Evolutionary conservation across 2,888 invertebrate species (phyloP).

Genomic region (Venustoraphidia nigricollis): DNA sequence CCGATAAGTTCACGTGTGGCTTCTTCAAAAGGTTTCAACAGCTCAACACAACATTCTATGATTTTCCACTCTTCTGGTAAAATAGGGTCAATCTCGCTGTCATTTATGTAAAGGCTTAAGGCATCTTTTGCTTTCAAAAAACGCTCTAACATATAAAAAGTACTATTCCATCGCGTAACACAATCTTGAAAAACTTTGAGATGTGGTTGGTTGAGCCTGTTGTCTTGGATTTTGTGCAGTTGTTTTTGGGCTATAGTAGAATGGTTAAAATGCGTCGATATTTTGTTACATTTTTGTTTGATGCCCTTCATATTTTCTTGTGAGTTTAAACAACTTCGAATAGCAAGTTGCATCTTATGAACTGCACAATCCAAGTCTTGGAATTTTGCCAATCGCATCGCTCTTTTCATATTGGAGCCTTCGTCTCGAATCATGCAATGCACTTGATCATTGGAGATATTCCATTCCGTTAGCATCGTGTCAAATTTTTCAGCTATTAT

Average conservation of each 20-base stretch:
- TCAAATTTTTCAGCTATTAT: constrained; percentile 15
- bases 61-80: no score
- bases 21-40: no score
- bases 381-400: constrained; percentile 10
- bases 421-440: constrained; percentile 17
- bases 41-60: no score
- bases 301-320: neutral
- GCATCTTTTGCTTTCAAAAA: constrained; percentile 8
- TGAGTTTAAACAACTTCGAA: neutral
- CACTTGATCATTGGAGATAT: constrained; percentile 13
- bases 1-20: neutral
- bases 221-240: constrained; percentile 3
- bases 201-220: constrained; percentile 4
- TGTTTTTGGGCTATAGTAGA: constrained; percentile 16
- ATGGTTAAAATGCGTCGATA: constrained; percentile 11
- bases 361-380: constrained; percentile 13
- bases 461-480: constrained; percentile 16
- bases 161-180: constrained; percentile 17
- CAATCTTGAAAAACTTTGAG: constrained; percentile 12
- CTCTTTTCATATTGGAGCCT: constrained; percentile 9
- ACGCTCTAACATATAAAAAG: constrained; percentile 11
- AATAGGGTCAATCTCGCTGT: no score
- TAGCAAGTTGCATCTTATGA: constrained; percentile 14
- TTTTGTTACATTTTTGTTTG: constrained; percentile 9
- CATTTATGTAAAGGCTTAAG: no score